phyloP scores from a whole-genome alignment of 2,113 vertebrate genomes.

The Silurus meridionalis region DNA sequence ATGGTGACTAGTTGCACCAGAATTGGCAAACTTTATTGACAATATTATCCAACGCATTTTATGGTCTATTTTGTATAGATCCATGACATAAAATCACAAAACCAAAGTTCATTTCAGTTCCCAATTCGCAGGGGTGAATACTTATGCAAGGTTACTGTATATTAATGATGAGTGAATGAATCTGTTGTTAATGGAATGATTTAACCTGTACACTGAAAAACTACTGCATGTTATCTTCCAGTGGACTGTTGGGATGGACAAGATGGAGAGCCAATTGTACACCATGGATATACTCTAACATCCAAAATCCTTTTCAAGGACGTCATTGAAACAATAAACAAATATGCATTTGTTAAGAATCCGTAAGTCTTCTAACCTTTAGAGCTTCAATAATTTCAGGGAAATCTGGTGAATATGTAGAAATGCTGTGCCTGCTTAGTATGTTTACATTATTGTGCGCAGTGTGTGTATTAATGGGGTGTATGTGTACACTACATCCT shows the following conservation, averaged over 20 bases:
- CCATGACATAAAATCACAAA: background rate
- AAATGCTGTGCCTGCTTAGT: background rate
- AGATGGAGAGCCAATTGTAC: conserved; percentile 92
- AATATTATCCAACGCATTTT: background rate
- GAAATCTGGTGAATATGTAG: background rate
- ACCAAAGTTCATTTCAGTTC: background rate
- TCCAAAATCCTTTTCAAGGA: conserved; percentile 98
- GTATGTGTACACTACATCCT: background rate
- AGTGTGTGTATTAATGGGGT: background rate
- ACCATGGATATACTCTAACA: conserved; percentile 95
- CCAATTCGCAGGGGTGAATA: background rate
- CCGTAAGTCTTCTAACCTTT: conserved; percentile 76
- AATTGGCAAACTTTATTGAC: background rate
- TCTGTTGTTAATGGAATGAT: background rate
- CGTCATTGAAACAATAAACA: conserved; percentile 97
- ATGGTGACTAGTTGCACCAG: no score
- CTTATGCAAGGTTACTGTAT: background rate
- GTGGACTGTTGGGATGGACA: conserved; percentile 98
- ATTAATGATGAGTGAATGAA: background rate
- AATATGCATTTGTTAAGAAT: conserved; percentile 90
- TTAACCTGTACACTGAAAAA: background rate
- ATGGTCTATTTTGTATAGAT: background rate
- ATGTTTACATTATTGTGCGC: background rate
- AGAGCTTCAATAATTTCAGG: background rate
- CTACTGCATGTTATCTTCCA: conserved; percentile 52